phyloP scores from a whole-genome alignment of 2,888 invertebrate species.

The Epinotia brunnichana region DNA sequence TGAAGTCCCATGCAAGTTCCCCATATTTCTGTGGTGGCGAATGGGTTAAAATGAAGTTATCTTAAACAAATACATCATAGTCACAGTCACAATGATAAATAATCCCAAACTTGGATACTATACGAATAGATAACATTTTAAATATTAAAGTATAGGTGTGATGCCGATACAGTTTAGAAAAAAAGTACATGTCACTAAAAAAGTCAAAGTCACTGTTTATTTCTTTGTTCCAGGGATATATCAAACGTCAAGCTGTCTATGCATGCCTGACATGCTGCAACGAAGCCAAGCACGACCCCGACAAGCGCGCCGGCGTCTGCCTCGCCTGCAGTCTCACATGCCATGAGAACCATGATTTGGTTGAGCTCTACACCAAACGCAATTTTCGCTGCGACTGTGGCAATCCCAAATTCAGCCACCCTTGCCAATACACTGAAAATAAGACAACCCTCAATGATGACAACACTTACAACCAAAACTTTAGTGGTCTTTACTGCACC shows the following conservation, averaged over 20 bases:
- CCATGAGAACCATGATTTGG: slow-evolving; percentile 97
- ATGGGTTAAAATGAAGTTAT: too few species aligned
- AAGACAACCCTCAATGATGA: slow-evolving; percentile 86
- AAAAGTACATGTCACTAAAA: too few species aligned
- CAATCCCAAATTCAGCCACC: slow-evolving; percentile 88
- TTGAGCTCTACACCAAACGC: slow-evolving; percentile 98
- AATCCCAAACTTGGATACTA: too few species aligned
- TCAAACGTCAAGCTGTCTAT: slow-evolving; percentile 96
- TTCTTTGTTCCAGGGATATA: slow-evolving; percentile 88
- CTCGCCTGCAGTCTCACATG: slow-evolving; percentile 97
- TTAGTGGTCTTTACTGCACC: slow-evolving; percentile 94
- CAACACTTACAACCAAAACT: slow-evolving; percentile 97
- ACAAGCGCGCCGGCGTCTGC: slow-evolving; percentile 92
- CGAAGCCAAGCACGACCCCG: slow-evolving; percentile 83
- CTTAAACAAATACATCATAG: background rate
- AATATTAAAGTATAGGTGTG: too few species aligned
- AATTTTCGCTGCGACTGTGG: slow-evolving; percentile 98
- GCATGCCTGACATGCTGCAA: slow-evolving; percentile 95
- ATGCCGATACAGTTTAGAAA: too few species aligned
- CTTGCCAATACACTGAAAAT: slow-evolving; percentile 87
- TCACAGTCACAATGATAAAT: too few species aligned
- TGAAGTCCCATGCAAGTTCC: too few species aligned
- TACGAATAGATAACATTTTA: too few species aligned
- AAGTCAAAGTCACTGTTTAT: background rate
- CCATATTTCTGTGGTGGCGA: too few species aligned